phyloP scores from a whole-genome alignment of 2,888 invertebrate species.

The Caenorhabditis japonica region DNA sequence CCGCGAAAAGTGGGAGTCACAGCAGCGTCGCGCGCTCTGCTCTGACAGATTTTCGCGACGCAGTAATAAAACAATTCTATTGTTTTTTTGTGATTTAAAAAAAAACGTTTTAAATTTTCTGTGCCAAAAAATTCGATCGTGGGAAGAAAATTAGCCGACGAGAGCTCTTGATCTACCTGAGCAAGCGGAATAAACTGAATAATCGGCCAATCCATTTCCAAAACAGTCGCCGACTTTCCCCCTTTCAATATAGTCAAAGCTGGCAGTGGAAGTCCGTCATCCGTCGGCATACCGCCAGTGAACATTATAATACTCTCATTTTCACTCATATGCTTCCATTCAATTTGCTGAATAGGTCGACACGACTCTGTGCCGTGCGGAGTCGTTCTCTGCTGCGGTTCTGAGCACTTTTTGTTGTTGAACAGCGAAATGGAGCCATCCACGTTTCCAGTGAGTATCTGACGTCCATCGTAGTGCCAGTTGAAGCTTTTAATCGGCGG shows the following conservation, averaged over 20 bases:
- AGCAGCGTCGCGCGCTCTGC: no score
- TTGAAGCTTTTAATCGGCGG: slow-evolving; percentile 78
- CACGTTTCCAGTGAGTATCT: slow-evolving; percentile 92
- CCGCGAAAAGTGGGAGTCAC: no score
- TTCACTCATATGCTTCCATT: slow-evolving; percentile 71
- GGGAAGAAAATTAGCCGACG: no score
- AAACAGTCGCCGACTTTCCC: slow-evolving; percentile 81
- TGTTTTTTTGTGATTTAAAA: no score
- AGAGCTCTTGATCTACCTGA: no score
- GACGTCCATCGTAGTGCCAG: slow-evolving; percentile 98
- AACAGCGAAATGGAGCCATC: slow-evolving; percentile 96
- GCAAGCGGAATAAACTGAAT: slow-evolving; percentile 92
- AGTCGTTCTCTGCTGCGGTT: slow-evolving; percentile 65
- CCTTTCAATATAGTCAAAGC: slow-evolving; percentile 77
- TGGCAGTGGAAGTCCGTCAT: slow-evolving; percentile 79
- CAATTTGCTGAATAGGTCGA: slow-evolving; percentile 71
- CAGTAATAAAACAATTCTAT: no score
- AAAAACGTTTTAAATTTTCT: no score
- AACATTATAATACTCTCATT: slow-evolving; percentile 73
- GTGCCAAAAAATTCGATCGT: no score
- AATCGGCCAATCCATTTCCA: slow-evolving; percentile 99
- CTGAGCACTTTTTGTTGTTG: slow-evolving; percentile 83
- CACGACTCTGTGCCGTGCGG: slow-evolving; percentile 70
- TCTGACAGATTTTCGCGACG: no score
- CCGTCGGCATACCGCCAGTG: slow-evolving; percentile 76